Evolutionary conservation across 53 echinoderm and acorn worm genomes (phyloP).

Genomic region (Echinometra lucunter): DNA sequence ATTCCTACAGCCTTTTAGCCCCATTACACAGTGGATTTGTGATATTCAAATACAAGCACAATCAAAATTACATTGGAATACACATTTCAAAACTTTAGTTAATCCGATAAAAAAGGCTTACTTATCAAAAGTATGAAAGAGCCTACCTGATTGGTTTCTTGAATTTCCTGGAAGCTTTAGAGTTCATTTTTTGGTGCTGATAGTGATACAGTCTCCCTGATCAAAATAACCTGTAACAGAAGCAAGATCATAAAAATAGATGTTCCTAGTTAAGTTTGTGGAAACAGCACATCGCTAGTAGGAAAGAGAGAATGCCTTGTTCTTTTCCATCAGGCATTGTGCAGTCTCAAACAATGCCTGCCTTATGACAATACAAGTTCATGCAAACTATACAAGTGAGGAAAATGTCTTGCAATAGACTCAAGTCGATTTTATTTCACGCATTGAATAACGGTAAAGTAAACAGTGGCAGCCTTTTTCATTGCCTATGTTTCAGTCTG

Average conservation of each 20-base stretch:
- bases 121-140: not conserved
- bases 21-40: not conserved
- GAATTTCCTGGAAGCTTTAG: constrained; percentile 12
- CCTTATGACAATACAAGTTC: constrained; percentile 31
- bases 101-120: not conserved
- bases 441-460: constrained; percentile 24
- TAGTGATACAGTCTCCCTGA: constrained; percentile 10
- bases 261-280: not conserved
- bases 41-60: not conserved
- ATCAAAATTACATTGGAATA: not conserved
- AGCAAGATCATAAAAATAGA: constrained; percentile 34
- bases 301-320: constrained; percentile 10
- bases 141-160: constrained; percentile 18
- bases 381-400: constrained; percentile 12
- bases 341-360: constrained; percentile 25
- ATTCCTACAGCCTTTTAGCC: not conserved
- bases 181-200: constrained; percentile 32
- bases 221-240: constrained; percentile 35
- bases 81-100: not conserved
- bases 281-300: not conserved
- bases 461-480: constrained; percentile 35
- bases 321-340: not conserved
- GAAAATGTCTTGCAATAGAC: constrained; percentile 6
- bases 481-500: constrained; percentile 27
- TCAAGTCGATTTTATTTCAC: constrained; percentile 43